phyloP scores from a whole-genome alignment of 2,113 vertebrate genomes.

The Scomber colias region DNA sequence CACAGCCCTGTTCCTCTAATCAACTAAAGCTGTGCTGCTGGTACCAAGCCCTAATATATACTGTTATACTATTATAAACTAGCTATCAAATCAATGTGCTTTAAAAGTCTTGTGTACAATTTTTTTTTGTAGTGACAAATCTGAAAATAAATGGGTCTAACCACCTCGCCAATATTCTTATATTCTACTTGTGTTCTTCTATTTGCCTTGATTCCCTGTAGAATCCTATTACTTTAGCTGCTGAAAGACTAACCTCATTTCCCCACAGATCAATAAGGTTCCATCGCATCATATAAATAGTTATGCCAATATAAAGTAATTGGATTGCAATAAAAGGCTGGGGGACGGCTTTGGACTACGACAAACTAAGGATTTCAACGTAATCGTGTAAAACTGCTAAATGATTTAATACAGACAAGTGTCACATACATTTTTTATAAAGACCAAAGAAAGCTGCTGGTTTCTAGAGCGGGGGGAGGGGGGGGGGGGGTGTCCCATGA shows the following conservation, averaged over 20 bases:
- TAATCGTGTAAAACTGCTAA: background rate
- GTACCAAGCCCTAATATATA: too few relatives aligned
- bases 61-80: background rate
- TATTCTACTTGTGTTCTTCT: background rate
- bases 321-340: background rate
- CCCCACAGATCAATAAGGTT: slow-evolving; percentile 41
- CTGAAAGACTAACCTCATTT: slow-evolving; percentile 25
- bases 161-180: background rate
- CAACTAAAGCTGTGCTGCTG: background rate
- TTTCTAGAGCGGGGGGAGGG: background rate
- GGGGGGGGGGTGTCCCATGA: background rate
- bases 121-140: background rate
- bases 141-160: background rate
- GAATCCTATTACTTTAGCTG: slow-evolving; percentile 3
- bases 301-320: background rate
- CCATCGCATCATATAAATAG: background rate
- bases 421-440: background rate
- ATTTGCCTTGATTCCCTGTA: slow-evolving; percentile 21
- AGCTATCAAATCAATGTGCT: slow-evolving; percentile 3
- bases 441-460: background rate
- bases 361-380: background rate
- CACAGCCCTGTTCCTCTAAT: background rate
- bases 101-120: background rate
- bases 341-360: background rate
- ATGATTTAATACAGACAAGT: slow-evolving; percentile 5